A percentile compares a stretch with the other conserved stretches of the same genome.
phyloP scores from a whole-genome alignment of 2,797 vertebrate genomes.

The Bradypodion pumilum region DNA sequence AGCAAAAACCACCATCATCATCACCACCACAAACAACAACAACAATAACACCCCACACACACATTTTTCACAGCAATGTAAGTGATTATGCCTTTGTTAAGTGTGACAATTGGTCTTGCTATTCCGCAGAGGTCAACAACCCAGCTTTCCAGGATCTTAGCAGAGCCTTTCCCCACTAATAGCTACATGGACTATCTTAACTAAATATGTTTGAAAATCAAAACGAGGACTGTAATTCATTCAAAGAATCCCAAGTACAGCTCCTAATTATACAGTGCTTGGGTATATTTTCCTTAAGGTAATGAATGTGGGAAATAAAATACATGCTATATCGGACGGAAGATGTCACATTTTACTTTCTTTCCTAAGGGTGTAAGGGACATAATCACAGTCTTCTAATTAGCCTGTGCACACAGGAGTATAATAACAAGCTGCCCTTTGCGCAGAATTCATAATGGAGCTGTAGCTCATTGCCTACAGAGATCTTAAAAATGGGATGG shows the following conservation, averaged over 20 bases:
- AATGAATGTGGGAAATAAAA: background rate
- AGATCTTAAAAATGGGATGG: background rate
- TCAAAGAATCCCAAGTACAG: background rate
- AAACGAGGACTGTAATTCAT: background rate
- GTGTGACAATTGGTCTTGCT: background rate
- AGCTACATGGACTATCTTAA: background rate
- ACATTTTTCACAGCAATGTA: no score
- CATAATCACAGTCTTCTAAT: conserved; percentile 7
- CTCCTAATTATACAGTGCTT: background rate
- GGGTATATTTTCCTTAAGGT: background rate
- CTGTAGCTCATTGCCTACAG: background rate
- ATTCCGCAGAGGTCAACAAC: background rate
- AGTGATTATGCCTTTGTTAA: no score
- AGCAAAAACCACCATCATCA: no score
- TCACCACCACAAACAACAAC: background rate
- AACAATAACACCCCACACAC: no score
- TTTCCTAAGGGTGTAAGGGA: background rate
- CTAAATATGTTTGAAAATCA: background rate
- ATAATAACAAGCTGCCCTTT: conserved; percentile 13
- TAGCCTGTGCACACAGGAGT: background rate
- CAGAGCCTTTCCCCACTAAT: background rate
- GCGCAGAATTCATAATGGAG: background rate
- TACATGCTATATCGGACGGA: background rate
- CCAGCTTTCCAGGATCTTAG: background rate
- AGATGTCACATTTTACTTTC: conserved; percentile 6